phyloP scores from a whole-genome alignment of 2,797 vertebrate species.

The Galagoides demidoff region DNA sequence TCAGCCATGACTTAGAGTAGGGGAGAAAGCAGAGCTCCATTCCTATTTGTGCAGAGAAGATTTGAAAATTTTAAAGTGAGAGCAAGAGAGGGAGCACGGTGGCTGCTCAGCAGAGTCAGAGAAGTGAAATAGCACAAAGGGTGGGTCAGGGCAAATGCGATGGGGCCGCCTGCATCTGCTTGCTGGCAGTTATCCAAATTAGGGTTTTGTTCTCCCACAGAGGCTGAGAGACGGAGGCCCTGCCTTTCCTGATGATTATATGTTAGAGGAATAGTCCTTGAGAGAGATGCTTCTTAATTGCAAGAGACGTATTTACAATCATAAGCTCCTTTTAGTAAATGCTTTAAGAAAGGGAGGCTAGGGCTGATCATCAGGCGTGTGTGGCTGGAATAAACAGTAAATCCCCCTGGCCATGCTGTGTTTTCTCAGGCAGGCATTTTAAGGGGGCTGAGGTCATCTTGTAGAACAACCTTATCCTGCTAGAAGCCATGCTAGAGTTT shows the following conservation, averaged over 20 bases:
- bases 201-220: background rate
- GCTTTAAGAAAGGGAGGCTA: background rate
- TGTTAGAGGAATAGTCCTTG: background rate
- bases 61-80: background rate
- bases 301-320: background rate
- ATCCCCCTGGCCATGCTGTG: too few relatives aligned
- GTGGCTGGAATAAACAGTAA: background rate
- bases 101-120: background rate
- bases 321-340: background rate
- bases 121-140: accelerated
- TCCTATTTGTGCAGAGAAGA: accelerated
- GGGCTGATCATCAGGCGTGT: background rate
- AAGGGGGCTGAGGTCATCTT: background rate
- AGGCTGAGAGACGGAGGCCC: background rate
- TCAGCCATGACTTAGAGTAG: too few relatives aligned
- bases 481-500: background rate
- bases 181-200: background rate
- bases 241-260: background rate
- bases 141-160: background rate
- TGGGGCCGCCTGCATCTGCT: background rate
- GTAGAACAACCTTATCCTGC: background rate
- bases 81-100: accelerated
- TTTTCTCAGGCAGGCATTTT: background rate
- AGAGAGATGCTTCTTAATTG: background rate
- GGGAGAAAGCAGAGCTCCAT: background rate